Evolutionary conservation across 2,797 vertebrate species (phyloP), one percentile per base, ranked within the genome.

Genomic region (Hirundo rustica): DNA sequence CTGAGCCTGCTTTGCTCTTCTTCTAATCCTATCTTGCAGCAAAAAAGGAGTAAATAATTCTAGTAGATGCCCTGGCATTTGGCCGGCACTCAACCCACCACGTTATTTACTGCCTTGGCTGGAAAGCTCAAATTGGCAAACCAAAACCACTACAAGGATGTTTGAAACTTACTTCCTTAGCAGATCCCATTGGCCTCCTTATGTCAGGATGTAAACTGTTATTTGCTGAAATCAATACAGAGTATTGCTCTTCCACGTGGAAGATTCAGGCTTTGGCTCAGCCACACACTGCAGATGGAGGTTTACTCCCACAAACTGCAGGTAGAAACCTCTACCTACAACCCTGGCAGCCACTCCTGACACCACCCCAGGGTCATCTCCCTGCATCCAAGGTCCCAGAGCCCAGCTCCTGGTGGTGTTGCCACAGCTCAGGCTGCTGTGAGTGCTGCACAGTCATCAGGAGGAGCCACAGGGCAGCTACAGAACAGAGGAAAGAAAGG

Each of bases 371-470:
- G 27, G 19, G 19, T 44, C 60, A 68, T 8, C 2, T 1, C 48
- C 26, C 50, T 57, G 18, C 3, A 8, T 23, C 17, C 36, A 50
- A 55, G 32, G 48, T 18, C 11, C 14, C 51, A 66, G 47, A 78
- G 22, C 18, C 38, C 62, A 75, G 36, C 7, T 64, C 29, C 14
- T 27, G 19, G 5, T 1, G 4, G 2, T 8, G 1, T 2, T 50
- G 60, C 32, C 4, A 3, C 13, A 67, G 30, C 10, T 75, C 42
- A 57, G 81, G n/a, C 42, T 89, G 17, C n/a, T 66, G 26, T 4
- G 1, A 8, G 6, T 9, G 11, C 20, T 82, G 58, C 23, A n/a
- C 11, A n/a, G 3, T 17, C 7, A 10, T 51, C 48, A 84, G 53
- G 12, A 80, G 11, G 7, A 80, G 21, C 67, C 14, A 22, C 0